Conservation (phyloP, 2,797 vertebrate genomes). For the Sciaenops ocellatus region DNA sequence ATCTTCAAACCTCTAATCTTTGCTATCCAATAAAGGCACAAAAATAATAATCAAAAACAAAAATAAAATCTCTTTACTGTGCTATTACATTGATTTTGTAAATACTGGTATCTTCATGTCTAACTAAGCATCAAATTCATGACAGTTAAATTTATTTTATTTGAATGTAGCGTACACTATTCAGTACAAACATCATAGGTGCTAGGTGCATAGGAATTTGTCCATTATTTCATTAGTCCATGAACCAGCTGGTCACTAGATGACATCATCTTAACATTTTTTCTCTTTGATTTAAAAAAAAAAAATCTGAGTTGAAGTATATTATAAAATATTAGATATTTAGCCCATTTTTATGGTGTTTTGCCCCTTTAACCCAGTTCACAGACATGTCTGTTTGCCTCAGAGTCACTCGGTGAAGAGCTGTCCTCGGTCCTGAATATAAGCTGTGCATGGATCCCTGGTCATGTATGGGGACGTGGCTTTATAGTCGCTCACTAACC, state of each 20-base stretch:
- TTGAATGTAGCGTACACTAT: background rate
- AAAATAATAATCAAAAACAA: background rate
- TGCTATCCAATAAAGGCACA: too few relatives aligned
- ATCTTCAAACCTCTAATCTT: too few relatives aligned
- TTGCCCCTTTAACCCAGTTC: slow-evolving; percentile 8
- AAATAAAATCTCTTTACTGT: background rate
- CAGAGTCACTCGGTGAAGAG: slow-evolving; percentile 45
- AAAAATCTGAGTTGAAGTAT: background rate
- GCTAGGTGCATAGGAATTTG: background rate
- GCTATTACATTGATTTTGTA: background rate
- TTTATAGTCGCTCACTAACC: slow-evolving; percentile 78
- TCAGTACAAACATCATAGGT: background rate
- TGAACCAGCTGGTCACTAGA: slow-evolving; percentile 30
- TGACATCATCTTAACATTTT: slow-evolving; percentile 13
- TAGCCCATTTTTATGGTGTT: slow-evolving; percentile 18
- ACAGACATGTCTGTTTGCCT: slow-evolving; percentile 27
- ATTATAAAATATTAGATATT: background rate
- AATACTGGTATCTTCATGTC: background rate
- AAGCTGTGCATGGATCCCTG: slow-evolving; percentile 45
- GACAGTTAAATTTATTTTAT: background rate
- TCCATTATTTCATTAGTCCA: background rate
- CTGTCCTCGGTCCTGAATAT: slow-evolving; percentile 75
- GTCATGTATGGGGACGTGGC: slow-evolving; percentile 64
- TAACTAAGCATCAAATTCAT: background rate
- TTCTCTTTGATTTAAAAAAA: background rate